phyloP scores from a whole-genome alignment of 2,113 vertebrate genomes.

The Mionectes macconnelli region DNA sequence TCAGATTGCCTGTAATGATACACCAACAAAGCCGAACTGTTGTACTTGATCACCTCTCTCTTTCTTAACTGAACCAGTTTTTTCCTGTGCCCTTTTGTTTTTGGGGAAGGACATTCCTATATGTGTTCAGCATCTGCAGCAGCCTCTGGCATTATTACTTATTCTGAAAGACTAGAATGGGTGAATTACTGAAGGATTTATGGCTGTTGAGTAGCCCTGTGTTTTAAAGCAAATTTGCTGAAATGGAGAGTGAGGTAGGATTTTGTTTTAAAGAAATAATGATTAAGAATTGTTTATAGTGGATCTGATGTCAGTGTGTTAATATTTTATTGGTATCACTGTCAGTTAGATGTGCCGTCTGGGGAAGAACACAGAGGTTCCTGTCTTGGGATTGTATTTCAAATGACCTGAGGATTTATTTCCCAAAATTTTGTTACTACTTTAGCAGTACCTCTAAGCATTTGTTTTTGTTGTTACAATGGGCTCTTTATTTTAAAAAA shows the following conservation, averaged over 20 bases:
- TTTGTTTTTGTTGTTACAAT: background rate
- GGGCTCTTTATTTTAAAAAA: background rate
- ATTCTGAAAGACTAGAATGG: background rate
- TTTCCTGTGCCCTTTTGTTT: background rate
- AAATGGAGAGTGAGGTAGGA: background rate
- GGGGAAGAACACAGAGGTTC: background rate
- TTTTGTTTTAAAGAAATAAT: background rate
- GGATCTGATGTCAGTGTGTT: background rate
- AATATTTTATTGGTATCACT: background rate
- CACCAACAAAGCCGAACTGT: background rate
- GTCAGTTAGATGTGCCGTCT: background rate
- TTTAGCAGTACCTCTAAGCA: background rate
- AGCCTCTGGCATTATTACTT: background rate
- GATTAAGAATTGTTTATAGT: background rate
- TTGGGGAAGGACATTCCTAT: background rate
- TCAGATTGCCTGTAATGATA: conserved; percentile 7
- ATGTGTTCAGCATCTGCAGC: background rate
- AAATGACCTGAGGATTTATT: background rate
- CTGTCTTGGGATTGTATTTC: background rate
- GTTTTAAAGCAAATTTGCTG: background rate
- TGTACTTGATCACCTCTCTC: background rate
- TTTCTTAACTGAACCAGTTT: background rate
- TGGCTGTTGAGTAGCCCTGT: background rate
- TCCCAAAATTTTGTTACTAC: background rate
- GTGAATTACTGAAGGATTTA: background rate